A percentile compares a stretch with the other conserved stretches of the same genome.
phyloP scores from a whole-genome alignment of 2,797 vertebrate genomes.

The Rhinatrema bivittatum region DNA sequence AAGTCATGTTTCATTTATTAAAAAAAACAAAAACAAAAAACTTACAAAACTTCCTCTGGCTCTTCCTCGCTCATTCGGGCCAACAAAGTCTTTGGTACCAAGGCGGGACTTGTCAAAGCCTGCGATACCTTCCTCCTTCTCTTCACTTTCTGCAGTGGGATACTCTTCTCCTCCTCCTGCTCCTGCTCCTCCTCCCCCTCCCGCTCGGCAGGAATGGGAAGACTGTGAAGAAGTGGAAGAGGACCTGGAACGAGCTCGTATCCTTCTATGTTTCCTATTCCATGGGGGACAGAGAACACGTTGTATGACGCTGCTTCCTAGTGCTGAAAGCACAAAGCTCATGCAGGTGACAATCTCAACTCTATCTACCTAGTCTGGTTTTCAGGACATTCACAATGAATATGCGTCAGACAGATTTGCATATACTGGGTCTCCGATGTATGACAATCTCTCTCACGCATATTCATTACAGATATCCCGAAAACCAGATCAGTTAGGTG shows the following conservation, averaged over 20 bases:
- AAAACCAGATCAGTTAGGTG: no score
- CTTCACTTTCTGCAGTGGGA: constrained; percentile 57
- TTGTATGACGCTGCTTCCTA: no score
- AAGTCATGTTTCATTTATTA: no score
- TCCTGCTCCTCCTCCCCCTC: no score
- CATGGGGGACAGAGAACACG: constrained; percentile 18
- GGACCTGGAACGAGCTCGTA: constrained; percentile 82
- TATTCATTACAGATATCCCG: no score
- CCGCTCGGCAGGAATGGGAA: constrained; percentile 66
- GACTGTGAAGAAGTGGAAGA: constrained; percentile 87
- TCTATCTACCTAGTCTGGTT: no score
- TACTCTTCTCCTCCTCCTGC: constrained; percentile 58
- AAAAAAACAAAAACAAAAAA: constrained; percentile 18
- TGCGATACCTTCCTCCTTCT: constrained; percentile 66
- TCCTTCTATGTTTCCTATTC: constrained; percentile 78
- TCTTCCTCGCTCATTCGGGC: constrained; percentile 61
- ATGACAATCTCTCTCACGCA: no score
- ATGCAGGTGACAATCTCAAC: no score
- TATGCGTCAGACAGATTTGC: no score
- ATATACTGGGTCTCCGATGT: no score
- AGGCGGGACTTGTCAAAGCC: constrained; percentile 68
- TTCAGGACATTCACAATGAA: no score
- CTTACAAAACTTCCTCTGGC: constrained; percentile 83
- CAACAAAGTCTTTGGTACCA: constrained; percentile 64
- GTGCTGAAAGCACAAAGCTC: no score